A percentile compares a stretch with the other conserved stretches of the same genome.
Evolutionary conservation across 2,888 invertebrate genomes (phyloP).

Genomic region (Rhyacophila evoluta): DNA sequence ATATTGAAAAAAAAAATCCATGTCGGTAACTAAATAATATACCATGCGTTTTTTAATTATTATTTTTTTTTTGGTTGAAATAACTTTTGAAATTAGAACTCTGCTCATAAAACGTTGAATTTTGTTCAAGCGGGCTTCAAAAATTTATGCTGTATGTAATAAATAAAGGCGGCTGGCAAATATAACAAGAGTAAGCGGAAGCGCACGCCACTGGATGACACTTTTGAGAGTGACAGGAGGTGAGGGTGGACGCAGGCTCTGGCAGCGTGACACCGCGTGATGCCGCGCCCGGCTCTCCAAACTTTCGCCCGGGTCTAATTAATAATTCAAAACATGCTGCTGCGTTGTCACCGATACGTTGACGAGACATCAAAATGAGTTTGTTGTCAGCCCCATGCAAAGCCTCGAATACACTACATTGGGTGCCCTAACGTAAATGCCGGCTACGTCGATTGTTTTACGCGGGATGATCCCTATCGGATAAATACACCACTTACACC

Average conservation of each 20-base stretch:
- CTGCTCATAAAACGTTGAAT: too few species aligned
- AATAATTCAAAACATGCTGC: constrained; percentile 44
- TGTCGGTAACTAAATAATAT: too few species aligned
- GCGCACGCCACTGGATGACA: background rate
- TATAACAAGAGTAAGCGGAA: background rate
- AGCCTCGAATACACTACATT: background rate
- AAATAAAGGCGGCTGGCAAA: background rate
- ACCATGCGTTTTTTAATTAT: too few species aligned
- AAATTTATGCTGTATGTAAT: background rate
- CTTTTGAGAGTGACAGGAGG: constrained; percentile 3
- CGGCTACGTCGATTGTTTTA: background rate
- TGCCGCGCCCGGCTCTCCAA: constrained; percentile 34
- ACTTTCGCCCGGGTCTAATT: constrained; percentile 39
- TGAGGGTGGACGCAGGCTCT: constrained; percentile 27
- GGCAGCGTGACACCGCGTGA: constrained; percentile 45
- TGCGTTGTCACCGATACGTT: constrained; percentile 35
- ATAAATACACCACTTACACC: background rate
- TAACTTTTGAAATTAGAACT: too few species aligned
- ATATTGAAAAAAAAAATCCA: too few species aligned
- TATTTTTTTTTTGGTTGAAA: too few species aligned
- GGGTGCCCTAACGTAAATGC: background rate
- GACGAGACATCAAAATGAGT: constrained; percentile 44
- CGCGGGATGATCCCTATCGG: background rate
- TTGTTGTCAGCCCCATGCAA: constrained; percentile 31
- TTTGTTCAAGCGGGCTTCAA: background rate